Percentiles rank a stretch among this genome's conserved stretches.
Evolutionary conservation across 92 coral and sea anemone species (phyloP).

Genomic region (Parazoanthus atlanticus): DNA sequence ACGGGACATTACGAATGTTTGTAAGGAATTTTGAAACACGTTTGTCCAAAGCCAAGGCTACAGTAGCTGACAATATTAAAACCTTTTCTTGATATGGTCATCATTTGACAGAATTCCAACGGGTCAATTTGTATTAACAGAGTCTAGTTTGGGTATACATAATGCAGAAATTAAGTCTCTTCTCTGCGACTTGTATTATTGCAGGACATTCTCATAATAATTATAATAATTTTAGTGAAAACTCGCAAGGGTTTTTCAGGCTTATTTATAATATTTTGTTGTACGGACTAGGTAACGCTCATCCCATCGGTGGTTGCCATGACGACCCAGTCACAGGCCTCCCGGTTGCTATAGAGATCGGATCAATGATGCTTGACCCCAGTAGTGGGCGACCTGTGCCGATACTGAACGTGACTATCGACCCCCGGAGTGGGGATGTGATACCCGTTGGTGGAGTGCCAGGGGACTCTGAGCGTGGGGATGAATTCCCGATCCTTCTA

Average conservation of each 20-base stretch:
- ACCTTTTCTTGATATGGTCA: too few relatives aligned
- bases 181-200: neutral
- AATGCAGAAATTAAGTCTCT: neutral
- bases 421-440: conserved; percentile 85
- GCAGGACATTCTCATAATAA: neutral
- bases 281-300: conserved; percentile 88
- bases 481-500: conserved; percentile 85
- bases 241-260: too few relatives aligned
- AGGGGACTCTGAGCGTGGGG: conserved; percentile 91
- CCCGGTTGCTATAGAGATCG: conserved; percentile 98
- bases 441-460: conserved; percentile 94
- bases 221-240: too few relatives aligned
- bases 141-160: neutral
- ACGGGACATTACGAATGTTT: too few relatives aligned
- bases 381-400: conserved; percentile 94
- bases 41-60: too few relatives aligned
- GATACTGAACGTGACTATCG: conserved; percentile 84
- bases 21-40: too few relatives aligned
- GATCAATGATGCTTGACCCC: conserved; percentile 97
- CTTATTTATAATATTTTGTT: too few relatives aligned
- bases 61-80: too few relatives aligned
- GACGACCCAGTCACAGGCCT: conserved; percentile 95
- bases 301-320: conserved; percentile 97
- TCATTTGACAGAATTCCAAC: too few relatives aligned
- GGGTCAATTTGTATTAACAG: too few relatives aligned